phyloP scores from a whole-genome alignment of 2,888 invertebrate species.

The Drosophila antonietae region DNA sequence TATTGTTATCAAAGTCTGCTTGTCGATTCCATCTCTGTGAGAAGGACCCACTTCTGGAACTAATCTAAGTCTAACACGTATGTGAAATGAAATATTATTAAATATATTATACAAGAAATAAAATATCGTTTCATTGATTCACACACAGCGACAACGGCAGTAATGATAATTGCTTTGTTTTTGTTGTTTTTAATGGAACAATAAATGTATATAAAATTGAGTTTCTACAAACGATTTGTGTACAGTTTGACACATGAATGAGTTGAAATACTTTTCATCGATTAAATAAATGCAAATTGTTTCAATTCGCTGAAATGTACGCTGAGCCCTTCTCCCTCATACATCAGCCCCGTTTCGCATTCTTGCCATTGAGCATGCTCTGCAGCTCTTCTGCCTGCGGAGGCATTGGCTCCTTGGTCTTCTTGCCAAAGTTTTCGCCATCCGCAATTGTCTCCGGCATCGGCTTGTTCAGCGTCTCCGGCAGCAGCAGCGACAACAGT shows the following conservation, averaged over 20 bases:
- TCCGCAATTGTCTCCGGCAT: conserved; percentile 93
- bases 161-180: conserved; percentile 14
- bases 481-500: conserved; percentile 89
- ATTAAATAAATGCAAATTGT: conserved; percentile 58
- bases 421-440: conserved; percentile 88
- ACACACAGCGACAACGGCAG: not conserved
- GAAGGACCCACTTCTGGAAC: conserved; percentile 14
- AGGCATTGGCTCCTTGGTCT: conserved; percentile 63
- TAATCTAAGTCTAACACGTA: conserved; percentile 19
- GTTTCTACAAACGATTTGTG: conserved; percentile 19
- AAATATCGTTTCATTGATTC: conserved; percentile 45
- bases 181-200: conserved; percentile 33
- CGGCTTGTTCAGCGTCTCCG: conserved; percentile 91
- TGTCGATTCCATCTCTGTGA: conserved; percentile 1
- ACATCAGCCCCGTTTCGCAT: not conserved
- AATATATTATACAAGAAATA: conserved; percentile 8
- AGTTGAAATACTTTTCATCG: conserved; percentile 44
- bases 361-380: conserved; percentile 63
- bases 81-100: not conserved
- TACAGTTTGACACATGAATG: conserved; percentile 38
- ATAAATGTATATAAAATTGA: conserved; percentile 39
- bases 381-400: conserved; percentile 62
- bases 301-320: conserved; percentile 57
- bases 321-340: not conserved
- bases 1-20: conserved; percentile 25